These are phyloP conservation scores for Crenichthys baileyi DNA, from an alignment of 2,797 vertebrate species.

Conservation along the genomic window DNA sequence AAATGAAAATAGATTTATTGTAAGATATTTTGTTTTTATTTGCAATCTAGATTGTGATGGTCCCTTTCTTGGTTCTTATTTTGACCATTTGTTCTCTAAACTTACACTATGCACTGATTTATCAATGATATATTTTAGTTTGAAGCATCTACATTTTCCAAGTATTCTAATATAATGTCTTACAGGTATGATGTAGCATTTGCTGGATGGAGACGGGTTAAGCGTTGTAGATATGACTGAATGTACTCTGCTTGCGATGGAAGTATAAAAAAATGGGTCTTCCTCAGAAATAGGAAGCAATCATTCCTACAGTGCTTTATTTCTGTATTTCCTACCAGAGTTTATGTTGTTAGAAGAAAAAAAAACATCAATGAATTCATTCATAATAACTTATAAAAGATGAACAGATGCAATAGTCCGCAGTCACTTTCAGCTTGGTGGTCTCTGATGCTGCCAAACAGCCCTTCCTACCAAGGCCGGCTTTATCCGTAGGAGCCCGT, in stretches of 20 bases:
- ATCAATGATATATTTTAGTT: not conserved
- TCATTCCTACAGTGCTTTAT: not conserved
- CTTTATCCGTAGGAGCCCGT: constrained; percentile 66
- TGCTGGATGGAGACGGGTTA: not conserved
- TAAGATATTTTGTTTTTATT: not conserved
- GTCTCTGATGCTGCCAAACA: constrained; percentile 49
- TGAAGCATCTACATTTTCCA: not conserved
- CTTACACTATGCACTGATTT: not conserved
- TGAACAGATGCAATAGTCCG: constrained; percentile 11
- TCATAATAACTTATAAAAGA: not conserved
- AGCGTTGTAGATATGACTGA: not conserved
- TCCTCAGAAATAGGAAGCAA: not conserved
- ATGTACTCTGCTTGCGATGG: not conserved
- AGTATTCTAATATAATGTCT: not conserved
- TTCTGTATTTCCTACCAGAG: not conserved
- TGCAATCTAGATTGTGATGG: not conserved
- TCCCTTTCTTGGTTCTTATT: not conserved
- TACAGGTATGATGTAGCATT: not conserved
- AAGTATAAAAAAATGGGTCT: constrained; percentile 1
- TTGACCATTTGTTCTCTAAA: not conserved
- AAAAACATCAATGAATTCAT: constrained; percentile 2
- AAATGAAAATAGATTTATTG: not conserved
- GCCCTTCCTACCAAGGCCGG: constrained; percentile 45
- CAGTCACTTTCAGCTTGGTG: constrained; percentile 57
- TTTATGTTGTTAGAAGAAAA: not conserved